phyloP scores from a whole-genome alignment of 2,113 vertebrate species.

The Sapajus apella region DNA sequence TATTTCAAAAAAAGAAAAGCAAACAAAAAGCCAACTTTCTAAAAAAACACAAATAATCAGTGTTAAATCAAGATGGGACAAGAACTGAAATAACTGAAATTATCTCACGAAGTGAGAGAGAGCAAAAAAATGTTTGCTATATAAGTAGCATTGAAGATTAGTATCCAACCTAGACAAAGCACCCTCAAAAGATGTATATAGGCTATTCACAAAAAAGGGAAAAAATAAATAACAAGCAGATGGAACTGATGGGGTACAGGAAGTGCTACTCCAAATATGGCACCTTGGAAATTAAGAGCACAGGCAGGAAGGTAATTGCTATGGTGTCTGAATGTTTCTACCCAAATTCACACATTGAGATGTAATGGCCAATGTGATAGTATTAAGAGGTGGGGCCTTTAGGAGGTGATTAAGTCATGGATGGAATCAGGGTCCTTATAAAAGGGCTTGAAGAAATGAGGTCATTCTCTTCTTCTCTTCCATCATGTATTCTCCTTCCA shows the following conservation, averaged over 20 bases:
- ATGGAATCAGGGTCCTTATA: not conserved
- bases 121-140: not conserved
- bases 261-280: not conserved
- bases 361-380: not conserved
- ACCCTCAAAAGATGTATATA: too few species aligned
- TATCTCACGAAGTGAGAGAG: not conserved
- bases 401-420: not conserved
- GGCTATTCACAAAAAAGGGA: not conserved
- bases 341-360: not conserved
- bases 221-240: not conserved
- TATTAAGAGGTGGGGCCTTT: not conserved
- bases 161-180: not conserved
- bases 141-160: not conserved
- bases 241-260: not conserved
- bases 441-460: not conserved
- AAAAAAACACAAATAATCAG: conserved; percentile 32
- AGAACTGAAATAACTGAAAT: not conserved
- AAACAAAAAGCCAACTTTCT: not conserved
- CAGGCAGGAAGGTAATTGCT: not conserved
- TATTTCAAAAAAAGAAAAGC: too few species aligned
- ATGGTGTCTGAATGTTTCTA: not conserved
- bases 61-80: not conserved
- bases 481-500: not conserved
- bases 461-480: not conserved
- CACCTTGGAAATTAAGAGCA: not conserved